Percentiles rank a stretch among this genome's conserved stretches.
Conservation (phyloP, 2,888 invertebrate genomes). For the Himalopsyche japonica region DNA sequence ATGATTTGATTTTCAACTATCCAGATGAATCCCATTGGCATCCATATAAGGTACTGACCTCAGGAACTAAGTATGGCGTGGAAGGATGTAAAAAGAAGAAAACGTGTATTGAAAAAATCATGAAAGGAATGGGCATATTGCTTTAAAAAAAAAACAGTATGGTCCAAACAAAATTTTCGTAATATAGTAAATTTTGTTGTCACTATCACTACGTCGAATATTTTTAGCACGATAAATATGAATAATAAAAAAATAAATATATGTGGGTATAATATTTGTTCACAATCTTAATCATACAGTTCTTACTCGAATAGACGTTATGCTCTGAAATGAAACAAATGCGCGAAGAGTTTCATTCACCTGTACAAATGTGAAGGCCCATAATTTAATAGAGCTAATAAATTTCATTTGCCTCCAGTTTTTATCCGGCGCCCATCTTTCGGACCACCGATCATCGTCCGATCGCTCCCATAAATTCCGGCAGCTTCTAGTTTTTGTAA, state of each 20-base stretch:
- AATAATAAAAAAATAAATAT: neutral
- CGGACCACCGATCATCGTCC: constrained; percentile 35
- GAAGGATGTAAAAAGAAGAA: too few species aligned
- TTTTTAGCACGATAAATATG: too few species aligned
- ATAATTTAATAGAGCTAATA: constrained; percentile 35
- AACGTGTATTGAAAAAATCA: too few species aligned
- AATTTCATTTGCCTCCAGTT: constrained; percentile 23
- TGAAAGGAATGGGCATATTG: too few species aligned
- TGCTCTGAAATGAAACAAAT: neutral
- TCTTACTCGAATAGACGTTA: neutral
- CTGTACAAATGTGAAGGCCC: constrained; percentile 12
- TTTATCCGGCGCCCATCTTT: constrained; percentile 21
- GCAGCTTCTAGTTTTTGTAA: constrained; percentile 34
- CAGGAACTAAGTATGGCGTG: too few species aligned
- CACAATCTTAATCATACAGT: neutral
- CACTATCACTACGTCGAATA: too few species aligned
- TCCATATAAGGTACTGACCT: too few species aligned
- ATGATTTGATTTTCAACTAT: too few species aligned
- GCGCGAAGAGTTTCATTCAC: constrained; percentile 10
- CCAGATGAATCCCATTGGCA: too few species aligned
- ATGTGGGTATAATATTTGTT: neutral
- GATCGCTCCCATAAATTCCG: constrained; percentile 34
- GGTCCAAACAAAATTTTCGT: too few species aligned
- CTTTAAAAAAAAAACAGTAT: too few species aligned
- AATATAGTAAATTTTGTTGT: too few species aligned